Conservation (phyloP, 2,797 vertebrate species). For the Sebastolobus alascanus region DNA sequence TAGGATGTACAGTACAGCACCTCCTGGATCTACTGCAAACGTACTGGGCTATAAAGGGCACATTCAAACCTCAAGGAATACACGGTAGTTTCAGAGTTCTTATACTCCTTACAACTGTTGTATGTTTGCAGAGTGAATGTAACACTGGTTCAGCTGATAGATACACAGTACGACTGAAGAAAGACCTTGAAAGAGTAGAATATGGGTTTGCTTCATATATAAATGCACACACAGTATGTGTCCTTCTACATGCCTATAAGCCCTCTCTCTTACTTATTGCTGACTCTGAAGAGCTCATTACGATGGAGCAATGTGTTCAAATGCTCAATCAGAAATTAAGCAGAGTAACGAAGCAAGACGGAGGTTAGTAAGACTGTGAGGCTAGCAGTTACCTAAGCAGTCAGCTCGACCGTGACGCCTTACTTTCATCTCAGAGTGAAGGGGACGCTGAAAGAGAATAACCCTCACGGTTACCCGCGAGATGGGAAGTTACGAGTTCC, state of each 20-base stretch:
- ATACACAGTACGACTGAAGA: conserved; percentile 25
- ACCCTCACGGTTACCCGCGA: conserved; percentile 49
- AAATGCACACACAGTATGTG: not conserved
- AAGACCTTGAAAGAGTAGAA: conserved; percentile 28
- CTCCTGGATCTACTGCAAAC: not conserved
- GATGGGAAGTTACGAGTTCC: conserved; percentile 58
- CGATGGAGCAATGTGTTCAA: conserved; percentile 32
- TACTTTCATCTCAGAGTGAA: conserved; percentile 39
- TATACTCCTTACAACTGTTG: not conserved
- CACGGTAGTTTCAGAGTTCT: not conserved
- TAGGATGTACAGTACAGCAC: not conserved
- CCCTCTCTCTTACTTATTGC: conserved; percentile 14
- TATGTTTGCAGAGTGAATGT: conserved; percentile 38
- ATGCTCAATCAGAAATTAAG: conserved; percentile 48
- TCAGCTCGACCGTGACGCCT: conserved; percentile 46
- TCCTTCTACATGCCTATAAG: not conserved
- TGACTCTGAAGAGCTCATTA: conserved; percentile 18
- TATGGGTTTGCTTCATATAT: not conserved
- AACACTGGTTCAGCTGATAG: conserved; percentile 35
- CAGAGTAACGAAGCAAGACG: conserved; percentile 48
- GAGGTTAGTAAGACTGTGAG: conserved; percentile 37
- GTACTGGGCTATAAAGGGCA: not conserved
- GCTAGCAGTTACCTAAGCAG: conserved; percentile 41
- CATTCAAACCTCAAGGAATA: not conserved
- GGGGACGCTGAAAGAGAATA: conserved; percentile 53